Percentiles rank a stretch among this genome's conserved stretches.
These are phyloP conservation scores for Aquatica leii DNA, from an alignment of 2,888 invertebrate genomes.

Conservation along the genomic window DNA sequence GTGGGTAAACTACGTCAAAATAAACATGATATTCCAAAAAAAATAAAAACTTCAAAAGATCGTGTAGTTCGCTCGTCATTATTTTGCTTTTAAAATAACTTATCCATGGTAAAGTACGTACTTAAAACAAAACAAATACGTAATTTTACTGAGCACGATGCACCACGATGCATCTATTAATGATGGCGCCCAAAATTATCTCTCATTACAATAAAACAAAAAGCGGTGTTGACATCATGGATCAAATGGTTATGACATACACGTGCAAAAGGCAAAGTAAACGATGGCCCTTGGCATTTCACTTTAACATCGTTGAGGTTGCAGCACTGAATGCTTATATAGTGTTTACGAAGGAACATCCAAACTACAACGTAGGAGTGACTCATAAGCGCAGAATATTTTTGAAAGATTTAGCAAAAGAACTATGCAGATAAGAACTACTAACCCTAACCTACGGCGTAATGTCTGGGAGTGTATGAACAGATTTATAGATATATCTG, in stretches of 20 bases:
- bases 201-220: constrained; percentile 42
- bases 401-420: background rate
- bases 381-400: background rate
- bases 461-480: background rate
- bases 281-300: constrained; percentile 31
- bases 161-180: constrained; percentile 29
- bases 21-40: background rate
- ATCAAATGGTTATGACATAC: constrained; percentile 38
- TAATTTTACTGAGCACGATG: constrained; percentile 42
- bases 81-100: constrained; percentile 2
- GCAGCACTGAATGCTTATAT: constrained; percentile 11
- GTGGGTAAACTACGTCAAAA: background rate
- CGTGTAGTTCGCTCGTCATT: background rate
- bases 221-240: constrained; percentile 40
- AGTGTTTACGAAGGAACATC: background rate
- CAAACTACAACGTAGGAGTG: background rate
- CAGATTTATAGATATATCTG: background rate
- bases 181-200: constrained; percentile 37
- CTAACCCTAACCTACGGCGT: background rate
- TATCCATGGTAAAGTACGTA: no score
- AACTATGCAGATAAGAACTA: background rate
- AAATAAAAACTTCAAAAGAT: background rate
- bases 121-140: constrained; percentile 14
- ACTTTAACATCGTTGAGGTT: constrained; percentile 33
- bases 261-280: constrained; percentile 29